These are phyloP conservation scores for Himalopsyche japonica DNA, from an alignment of 2,888 invertebrate genomes.

Conservation along the genomic window DNA sequence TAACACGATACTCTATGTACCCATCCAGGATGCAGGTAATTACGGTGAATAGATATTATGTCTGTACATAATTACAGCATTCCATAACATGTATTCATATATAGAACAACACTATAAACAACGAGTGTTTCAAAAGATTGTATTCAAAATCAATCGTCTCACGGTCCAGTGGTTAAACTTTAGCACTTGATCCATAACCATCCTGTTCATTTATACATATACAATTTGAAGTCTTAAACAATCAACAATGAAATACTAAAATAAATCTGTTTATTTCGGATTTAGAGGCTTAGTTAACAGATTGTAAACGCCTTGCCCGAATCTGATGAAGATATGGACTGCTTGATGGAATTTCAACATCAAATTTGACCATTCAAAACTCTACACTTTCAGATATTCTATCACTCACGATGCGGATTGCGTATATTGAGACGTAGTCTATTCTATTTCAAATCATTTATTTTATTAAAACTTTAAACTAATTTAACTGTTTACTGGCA, in stretches of 20 bases:
- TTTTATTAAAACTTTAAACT: no score
- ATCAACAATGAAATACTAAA: neutral
- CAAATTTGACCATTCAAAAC: no score
- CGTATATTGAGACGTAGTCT: no score
- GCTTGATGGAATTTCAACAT: no score
- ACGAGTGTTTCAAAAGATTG: slow-evolving; percentile 9
- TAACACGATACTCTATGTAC: neutral
- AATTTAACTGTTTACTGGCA: no score
- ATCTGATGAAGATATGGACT: no score
- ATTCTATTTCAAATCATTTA: no score
- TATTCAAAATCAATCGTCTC: neutral
- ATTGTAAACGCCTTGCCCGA: no score
- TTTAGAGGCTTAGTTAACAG: no score
- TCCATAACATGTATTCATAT: neutral
- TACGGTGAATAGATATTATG: neutral
- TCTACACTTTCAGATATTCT: no score
- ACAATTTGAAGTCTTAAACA: neutral
- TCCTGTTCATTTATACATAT: neutral
- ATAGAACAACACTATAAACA: slow-evolving; percentile 8
- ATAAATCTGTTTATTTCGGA: no score
- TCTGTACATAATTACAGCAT: neutral
- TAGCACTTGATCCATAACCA: neutral
- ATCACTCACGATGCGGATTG: no score
- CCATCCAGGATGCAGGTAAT: neutral
- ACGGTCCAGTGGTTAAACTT: neutral